Evolutionary conservation across 2,888 invertebrate genomes (phyloP).

Genomic region (Phalera bucephala): DNA sequence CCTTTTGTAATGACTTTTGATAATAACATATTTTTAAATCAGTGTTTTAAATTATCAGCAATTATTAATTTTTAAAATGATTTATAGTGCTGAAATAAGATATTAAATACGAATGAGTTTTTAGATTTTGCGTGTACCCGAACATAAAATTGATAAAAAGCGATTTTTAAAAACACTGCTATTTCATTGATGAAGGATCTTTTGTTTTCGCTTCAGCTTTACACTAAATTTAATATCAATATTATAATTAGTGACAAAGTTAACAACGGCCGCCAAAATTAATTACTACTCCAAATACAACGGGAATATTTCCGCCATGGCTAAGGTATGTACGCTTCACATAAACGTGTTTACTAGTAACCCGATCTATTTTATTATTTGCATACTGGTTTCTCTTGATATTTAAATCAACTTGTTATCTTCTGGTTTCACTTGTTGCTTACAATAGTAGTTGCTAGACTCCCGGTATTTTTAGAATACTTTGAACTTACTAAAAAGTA

Average conservation of each 20-base stretch:
- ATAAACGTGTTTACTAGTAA: constrained; percentile 30
- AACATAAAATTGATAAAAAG: constrained; percentile 22
- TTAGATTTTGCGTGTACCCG: constrained; percentile 2
- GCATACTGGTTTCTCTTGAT: constrained; percentile 52
- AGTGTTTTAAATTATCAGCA: too few relatives aligned
- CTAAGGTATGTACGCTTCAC: constrained; percentile 79
- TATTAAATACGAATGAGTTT: too few relatives aligned
- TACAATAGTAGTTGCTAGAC: too few relatives aligned
- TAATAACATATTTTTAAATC: too few relatives aligned
- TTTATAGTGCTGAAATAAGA: too few relatives aligned
- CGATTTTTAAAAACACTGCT: constrained; percentile 23
- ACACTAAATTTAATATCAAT: neutral
- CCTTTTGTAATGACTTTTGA: too few relatives aligned
- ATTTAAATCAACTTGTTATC: constrained; percentile 8
- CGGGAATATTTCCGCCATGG: constrained; percentile 86
- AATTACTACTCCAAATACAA: constrained; percentile 86
- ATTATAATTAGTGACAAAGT: constrained; percentile 15
- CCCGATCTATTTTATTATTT: constrained; percentile 37
- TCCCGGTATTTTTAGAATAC: neutral
- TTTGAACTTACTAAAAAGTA: too few relatives aligned
- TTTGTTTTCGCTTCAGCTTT: constrained; percentile 1
- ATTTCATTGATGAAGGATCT: constrained; percentile 28
- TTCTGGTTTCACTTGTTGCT: constrained; percentile 11
- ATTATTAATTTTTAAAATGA: too few relatives aligned
- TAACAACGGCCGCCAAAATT: constrained; percentile 79